These are phyloP conservation scores for Lochmaea capreae DNA, from an alignment of 2,888 invertebrate species.

Conservation along the genomic window DNA sequence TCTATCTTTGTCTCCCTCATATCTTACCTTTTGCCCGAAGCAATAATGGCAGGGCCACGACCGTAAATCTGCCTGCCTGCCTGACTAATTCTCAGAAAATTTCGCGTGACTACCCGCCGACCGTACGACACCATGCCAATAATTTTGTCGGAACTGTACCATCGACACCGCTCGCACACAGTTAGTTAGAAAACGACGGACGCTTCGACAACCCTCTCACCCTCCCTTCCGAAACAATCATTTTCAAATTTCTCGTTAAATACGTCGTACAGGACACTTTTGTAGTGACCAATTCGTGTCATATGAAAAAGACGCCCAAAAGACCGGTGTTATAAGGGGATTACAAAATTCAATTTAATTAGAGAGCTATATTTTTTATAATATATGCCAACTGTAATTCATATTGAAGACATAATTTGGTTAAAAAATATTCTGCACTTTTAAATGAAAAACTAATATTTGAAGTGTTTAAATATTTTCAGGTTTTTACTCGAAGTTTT, in stretches of 20 bases:
- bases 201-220: constrained; percentile 14
- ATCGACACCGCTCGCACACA: constrained; percentile 27
- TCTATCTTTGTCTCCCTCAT: constrained; percentile 15
- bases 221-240: constrained; percentile 9
- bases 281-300: neutral
- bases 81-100: constrained; percentile 54
- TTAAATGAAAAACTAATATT: too few species aligned
- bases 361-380: too few species aligned
- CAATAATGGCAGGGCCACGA: constrained; percentile 17
- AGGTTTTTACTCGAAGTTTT: too few species aligned
- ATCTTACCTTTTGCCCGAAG: constrained; percentile 18
- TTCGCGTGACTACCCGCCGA: constrained; percentile 48
- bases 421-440: too few species aligned
- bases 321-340: neutral
- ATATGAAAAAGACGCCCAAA: neutral
- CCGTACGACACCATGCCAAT: constrained; percentile 22
- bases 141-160: constrained; percentile 51
- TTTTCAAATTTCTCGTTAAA: constrained; percentile 19
- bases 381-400: too few species aligned
- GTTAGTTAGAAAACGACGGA: constrained; percentile 11
- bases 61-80: constrained; percentile 43
- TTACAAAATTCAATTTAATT: too few species aligned
- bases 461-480: too few species aligned
- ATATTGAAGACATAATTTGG: too few species aligned
- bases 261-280: neutral